These are phyloP conservation scores for Hirudinaria manillensis DNA, from an alignment of 2,888 invertebrate species.

Conservation along the genomic window DNA sequence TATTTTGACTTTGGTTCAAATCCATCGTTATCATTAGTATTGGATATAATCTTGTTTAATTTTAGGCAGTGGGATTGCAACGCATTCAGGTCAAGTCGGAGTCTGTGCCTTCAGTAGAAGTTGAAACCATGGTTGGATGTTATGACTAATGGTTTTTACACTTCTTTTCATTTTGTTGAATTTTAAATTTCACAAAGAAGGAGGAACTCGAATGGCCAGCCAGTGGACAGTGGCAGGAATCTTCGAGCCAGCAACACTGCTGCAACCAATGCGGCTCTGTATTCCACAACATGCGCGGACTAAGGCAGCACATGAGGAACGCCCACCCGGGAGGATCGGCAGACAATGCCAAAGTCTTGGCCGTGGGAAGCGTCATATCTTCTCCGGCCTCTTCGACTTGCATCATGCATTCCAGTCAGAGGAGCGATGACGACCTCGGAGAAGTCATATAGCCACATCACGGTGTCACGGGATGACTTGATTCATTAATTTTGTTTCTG, in stretches of 20 bases:
- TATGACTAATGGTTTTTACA: background rate
- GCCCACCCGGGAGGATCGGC: background rate
- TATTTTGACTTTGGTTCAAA: too few relatives aligned
- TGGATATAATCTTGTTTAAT: too few relatives aligned
- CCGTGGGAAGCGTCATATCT: background rate
- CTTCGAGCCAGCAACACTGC: slow-evolving; percentile 3
- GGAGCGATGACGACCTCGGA: too few relatives aligned
- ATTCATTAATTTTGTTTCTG: too few relatives aligned
- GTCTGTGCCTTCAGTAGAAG: slow-evolving; percentile 3
- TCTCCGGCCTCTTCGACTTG: background rate
- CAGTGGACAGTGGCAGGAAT: background rate
- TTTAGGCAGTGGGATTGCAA: background rate
- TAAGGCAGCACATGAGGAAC: slow-evolving; percentile 10
- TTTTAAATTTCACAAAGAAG: background rate
- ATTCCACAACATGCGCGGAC: background rate
- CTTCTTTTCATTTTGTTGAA: background rate
- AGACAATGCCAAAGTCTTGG: background rate
- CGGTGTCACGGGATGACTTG: too few relatives aligned
- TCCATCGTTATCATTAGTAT: too few relatives aligned
- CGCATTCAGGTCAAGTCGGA: background rate
- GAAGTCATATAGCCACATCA: too few relatives aligned
- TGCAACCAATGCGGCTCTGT: slow-evolving; percentile 7
- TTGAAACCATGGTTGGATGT: slow-evolving; percentile 1
- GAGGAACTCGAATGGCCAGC: slow-evolving; percentile 1
- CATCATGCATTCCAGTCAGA: background rate